phyloP scores from a whole-genome alignment of 2,113 vertebrate species.

The Periophthalmus modestus region DNA sequence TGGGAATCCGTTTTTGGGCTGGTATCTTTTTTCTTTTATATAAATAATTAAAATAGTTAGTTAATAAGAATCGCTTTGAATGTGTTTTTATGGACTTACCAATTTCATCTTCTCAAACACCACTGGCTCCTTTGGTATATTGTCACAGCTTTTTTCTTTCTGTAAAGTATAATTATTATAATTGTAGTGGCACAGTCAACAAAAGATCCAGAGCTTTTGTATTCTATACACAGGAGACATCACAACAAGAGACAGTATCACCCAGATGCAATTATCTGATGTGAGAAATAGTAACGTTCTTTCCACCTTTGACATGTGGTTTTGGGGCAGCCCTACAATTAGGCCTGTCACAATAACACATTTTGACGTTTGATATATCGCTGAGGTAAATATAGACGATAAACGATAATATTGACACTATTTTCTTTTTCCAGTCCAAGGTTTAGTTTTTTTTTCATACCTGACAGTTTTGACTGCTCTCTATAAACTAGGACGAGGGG shows the following conservation, averaged over 20 bases:
- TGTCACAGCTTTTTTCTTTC: constrained; percentile 89
- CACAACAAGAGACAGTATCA: neutral
- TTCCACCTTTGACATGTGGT: too few relatives aligned
- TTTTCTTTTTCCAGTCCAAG: too few relatives aligned
- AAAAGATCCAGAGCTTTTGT: neutral
- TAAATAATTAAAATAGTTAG: neutral
- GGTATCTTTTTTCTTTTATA: constrained; percentile 67
- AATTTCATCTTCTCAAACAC: constrained; percentile 98
- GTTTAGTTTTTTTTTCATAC: too few relatives aligned
- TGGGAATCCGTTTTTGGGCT: constrained; percentile 85
- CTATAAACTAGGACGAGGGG: too few relatives aligned
- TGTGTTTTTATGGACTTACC: constrained; percentile 71
- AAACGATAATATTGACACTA: too few relatives aligned
- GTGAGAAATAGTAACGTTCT: too few relatives aligned
- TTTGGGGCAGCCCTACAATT: too few relatives aligned
- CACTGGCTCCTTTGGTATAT: constrained; percentile 86
- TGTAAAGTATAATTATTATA: constrained; percentile 45
- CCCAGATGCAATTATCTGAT: too few relatives aligned
- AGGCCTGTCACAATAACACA: too few relatives aligned
- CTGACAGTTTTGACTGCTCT: too few relatives aligned
- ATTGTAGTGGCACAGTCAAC: neutral
- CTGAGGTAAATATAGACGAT: too few relatives aligned
- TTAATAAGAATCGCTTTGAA: neutral
- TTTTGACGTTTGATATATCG: too few relatives aligned
- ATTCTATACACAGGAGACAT: neutral